Conservation (phyloP, 2,888 invertebrate species). For the Timandra comae region DNA sequence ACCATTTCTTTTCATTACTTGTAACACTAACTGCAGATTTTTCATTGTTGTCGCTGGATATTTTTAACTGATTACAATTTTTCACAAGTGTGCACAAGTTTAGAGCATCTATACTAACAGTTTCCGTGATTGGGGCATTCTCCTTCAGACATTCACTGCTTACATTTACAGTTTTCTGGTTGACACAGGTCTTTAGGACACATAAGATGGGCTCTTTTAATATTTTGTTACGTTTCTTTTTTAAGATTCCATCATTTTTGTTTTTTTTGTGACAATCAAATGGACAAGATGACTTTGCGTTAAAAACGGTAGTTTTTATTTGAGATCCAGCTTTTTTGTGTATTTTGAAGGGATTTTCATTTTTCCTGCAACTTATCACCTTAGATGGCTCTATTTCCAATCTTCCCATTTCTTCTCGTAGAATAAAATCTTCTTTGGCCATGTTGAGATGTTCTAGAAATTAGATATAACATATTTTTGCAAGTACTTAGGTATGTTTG, state of each 20-base stretch:
- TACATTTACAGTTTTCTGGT: conserved; percentile 22
- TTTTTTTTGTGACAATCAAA: conserved; percentile 29
- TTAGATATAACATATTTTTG: too few relatives aligned
- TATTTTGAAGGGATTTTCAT: conserved; percentile 48
- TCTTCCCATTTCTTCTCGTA: conserved; percentile 73
- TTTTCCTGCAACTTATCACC: conserved; percentile 32
- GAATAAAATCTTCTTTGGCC: conserved; percentile 65
- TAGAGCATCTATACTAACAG: conserved; percentile 38
- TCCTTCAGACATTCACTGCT: conserved; percentile 22
- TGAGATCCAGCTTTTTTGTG: conserved; percentile 17
- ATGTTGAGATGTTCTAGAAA: conserved; percentile 36
- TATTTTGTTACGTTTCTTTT: conserved; percentile 65
- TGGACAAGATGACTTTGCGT: conserved; percentile 42
- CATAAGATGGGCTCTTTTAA: conserved; percentile 77
- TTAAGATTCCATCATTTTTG: conserved; percentile 39
- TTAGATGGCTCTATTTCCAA: conserved; percentile 74
- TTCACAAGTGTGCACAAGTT: conserved; percentile 59
- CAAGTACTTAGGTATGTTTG: too few relatives aligned
- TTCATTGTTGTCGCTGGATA: conserved; percentile 41
- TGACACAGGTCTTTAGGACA: conserved; percentile 47
- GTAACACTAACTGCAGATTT: conserved; percentile 20
- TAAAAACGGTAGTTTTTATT: conserved; percentile 27
- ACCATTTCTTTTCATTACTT: conserved; percentile 45
- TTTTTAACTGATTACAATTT: conserved; percentile 62
- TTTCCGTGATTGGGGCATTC: conserved; percentile 14